A percentile compares a stretch with the other conserved stretches of the same genome.
Evolutionary conservation across 2,113 vertebrate genomes (phyloP).

Genomic region (Ceyx margarethae): DNA sequence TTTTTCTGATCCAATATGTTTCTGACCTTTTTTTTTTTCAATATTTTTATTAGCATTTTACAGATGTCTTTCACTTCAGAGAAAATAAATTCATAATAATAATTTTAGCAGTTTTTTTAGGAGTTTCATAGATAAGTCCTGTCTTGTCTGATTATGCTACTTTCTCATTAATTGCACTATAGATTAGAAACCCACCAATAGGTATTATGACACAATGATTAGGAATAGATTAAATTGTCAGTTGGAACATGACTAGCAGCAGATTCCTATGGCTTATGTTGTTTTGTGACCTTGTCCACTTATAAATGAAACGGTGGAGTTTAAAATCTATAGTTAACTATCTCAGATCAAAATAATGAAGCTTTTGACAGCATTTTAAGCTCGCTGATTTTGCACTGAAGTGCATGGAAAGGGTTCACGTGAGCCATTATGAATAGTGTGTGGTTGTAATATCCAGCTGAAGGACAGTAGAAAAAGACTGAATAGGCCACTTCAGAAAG

Average conservation of each 20-base stretch:
- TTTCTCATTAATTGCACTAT: constrained; percentile 15
- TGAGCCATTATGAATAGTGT: neutral
- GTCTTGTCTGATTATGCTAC: neutral
- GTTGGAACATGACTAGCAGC: neutral
- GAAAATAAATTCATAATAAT: neutral
- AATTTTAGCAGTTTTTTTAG: neutral
- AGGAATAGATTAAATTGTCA: neutral
- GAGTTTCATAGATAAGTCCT: neutral
- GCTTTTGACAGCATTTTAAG: neutral
- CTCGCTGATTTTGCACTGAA: neutral
- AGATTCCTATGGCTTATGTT: neutral
- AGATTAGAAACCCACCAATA: constrained; percentile 11
- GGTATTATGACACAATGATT: constrained; percentile 34
- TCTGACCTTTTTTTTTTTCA: neutral
- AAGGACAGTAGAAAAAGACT: neutral
- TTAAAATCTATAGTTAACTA: neutral
- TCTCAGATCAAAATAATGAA: neutral
- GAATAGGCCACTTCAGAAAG: neutral
- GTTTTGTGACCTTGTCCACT: neutral
- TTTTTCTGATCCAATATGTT: neutral
- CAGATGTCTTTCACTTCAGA: neutral
- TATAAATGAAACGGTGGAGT: neutral
- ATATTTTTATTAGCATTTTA: neutral
- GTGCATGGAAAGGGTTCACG: neutral
- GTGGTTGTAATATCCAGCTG: neutral